Evolutionary conservation across 2,888 invertebrate genomes (phyloP).

Genomic region (Ormyrus rosae): DNA sequence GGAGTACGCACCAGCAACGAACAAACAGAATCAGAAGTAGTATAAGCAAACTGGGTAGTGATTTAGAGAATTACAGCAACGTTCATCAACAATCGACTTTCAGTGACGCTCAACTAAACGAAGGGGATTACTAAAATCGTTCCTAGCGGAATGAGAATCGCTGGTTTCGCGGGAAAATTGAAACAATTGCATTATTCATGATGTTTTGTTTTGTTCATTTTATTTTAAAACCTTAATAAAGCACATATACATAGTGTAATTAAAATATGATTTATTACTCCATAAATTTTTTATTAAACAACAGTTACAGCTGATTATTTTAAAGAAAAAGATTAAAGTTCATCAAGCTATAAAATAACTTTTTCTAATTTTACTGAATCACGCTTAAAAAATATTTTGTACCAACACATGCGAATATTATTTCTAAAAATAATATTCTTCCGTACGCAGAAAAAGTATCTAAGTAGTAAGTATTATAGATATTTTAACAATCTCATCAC

Average conservation of each 20-base stretch:
- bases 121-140: not conserved
- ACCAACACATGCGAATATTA: too few species aligned
- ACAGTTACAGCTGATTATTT: not conserved
- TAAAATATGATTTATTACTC: too few species aligned
- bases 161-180: constrained; percentile 62
- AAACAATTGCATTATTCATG: constrained; percentile 30
- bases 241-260: too few species aligned
- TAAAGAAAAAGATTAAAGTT: not conserved
- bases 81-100: constrained; percentile 59
- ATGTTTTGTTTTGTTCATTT: not conserved
- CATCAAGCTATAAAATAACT: too few species aligned
- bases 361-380: too few species aligned
- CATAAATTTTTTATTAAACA: too few species aligned
- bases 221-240: not conserved
- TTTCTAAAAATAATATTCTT: too few species aligned
- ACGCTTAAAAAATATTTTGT: too few species aligned
- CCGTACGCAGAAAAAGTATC: too few species aligned
- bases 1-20: constrained; percentile 6
- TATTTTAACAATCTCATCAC: too few species aligned
- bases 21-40: constrained; percentile 17
- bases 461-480: too few species aligned
- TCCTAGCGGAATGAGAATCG: constrained; percentile 56
- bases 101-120: constrained; percentile 42
- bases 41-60: constrained; percentile 38
- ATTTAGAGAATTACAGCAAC: constrained; percentile 48